Percentiles rank a stretch among this genome's conserved stretches.
Conservation (phyloP, 2,113 vertebrate species). For the Helogale parvula region DNA sequence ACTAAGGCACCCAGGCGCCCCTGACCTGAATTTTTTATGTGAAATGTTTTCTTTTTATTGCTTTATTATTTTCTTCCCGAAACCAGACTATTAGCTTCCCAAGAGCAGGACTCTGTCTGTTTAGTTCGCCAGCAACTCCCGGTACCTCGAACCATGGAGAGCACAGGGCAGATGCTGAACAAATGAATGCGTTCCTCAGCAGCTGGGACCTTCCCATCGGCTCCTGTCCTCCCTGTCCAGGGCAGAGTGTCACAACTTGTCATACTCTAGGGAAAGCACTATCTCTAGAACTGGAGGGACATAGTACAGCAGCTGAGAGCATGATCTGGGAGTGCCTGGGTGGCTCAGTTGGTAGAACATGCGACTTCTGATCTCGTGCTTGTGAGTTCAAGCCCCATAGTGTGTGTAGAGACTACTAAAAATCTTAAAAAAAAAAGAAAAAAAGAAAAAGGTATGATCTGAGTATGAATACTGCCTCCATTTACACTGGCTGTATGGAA, state of each 20-base stretch:
- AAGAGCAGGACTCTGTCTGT: background rate
- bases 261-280: background rate
- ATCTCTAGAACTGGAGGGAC: too few relatives aligned
- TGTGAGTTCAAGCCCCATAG: background rate
- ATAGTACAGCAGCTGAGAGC: background rate
- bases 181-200: background rate
- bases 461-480: background rate
- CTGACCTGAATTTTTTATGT: background rate
- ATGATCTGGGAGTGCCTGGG: background rate
- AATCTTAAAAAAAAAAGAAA: background rate
- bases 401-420: background rate
- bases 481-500: background rate
- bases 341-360: background rate
- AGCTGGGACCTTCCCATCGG: background rate
- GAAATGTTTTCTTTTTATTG: background rate
- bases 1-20: too few relatives aligned
- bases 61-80: background rate
- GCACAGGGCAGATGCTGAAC: background rate
- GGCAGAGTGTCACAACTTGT: background rate
- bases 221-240: background rate
- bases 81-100: background rate
- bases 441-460: too few relatives aligned
- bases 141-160: background rate
- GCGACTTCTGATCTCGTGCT: background rate
- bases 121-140: background rate